Evolutionary conservation across 2,888 invertebrate species (phyloP).

Genomic region (Chrysotoxum bicinctum): DNA sequence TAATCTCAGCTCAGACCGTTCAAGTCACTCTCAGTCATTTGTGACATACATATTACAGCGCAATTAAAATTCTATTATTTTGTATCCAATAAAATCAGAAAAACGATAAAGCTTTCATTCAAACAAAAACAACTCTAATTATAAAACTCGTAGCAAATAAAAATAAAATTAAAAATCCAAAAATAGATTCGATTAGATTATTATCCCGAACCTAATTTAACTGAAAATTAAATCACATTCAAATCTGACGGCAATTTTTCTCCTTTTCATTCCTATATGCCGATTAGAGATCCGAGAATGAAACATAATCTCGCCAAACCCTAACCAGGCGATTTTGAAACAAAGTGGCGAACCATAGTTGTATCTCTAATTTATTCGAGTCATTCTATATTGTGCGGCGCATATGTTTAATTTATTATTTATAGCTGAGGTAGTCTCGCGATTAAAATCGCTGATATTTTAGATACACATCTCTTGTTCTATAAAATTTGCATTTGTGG

Average conservation of each 20-base stretch:
- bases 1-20: too few species aligned
- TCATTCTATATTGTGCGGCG: background rate
- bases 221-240: slow-evolving; percentile 11
- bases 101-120: background rate
- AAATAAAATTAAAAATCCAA: background rate
- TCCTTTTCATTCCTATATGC: background rate
- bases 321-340: background rate
- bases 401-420: slow-evolving; percentile 4
- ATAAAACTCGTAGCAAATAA: background rate
- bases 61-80: too few species aligned
- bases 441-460: slow-evolving; percentile 23
- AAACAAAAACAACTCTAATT: background rate
- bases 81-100: background rate
- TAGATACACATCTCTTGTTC: background rate
- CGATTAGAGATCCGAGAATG: background rate
- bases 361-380: slow-evolving; percentile 13
- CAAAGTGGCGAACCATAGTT: background rate
- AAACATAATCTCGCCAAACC: background rate
- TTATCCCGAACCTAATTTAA: background rate
- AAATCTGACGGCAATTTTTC: slow-evolving; percentile 11
- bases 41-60: too few species aligned
- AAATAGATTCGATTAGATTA: background rate
- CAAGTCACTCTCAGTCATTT: background rate
- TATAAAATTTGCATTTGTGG: slow-evolving; percentile 7
- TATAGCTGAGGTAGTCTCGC: background rate